Conservation (phyloP, 2,888 invertebrate genomes). For the Clanis bilineata region DNA sequence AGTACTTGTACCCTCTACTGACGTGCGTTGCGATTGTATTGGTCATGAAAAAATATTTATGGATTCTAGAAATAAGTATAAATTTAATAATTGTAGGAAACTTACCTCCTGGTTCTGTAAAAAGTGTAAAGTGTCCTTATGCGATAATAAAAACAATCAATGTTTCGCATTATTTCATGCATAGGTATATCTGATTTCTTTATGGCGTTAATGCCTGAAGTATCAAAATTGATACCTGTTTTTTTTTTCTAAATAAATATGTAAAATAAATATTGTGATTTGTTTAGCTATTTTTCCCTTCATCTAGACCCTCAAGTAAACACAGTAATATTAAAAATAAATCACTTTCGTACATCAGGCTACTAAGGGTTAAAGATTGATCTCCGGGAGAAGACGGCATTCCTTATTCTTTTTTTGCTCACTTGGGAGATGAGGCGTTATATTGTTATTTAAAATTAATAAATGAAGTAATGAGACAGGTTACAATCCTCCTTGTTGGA, state of each 20-base stretch:
- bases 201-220: constrained; percentile 39
- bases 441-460: no score
- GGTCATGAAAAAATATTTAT: constrained; percentile 41
- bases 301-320: constrained; percentile 32
- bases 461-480: no score
- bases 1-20: constrained; percentile 36
- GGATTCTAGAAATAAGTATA: constrained; percentile 39
- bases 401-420: no score
- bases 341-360: constrained; percentile 35
- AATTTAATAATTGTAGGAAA: constrained; percentile 40
- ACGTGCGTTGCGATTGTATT: constrained; percentile 39
- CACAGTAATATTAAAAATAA: constrained; percentile 35
- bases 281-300: constrained; percentile 37
- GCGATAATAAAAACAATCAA: constrained; percentile 42
- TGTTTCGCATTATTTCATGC: constrained; percentile 42
- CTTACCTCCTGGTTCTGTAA: constrained; percentile 38
- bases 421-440: no score
- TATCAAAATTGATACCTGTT: constrained; percentile 41
- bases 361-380: constrained; percentile 30
- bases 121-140: constrained; percentile 42
- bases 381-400: no score
- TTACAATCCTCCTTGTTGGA: no score
- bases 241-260: constrained; percentile 39
- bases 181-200: constrained; percentile 34
- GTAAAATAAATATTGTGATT: constrained; percentile 33